These are phyloP conservation scores for Macrotis lagotis DNA, from an alignment of 2,113 vertebrate species.

Conservation along the genomic window DNA sequence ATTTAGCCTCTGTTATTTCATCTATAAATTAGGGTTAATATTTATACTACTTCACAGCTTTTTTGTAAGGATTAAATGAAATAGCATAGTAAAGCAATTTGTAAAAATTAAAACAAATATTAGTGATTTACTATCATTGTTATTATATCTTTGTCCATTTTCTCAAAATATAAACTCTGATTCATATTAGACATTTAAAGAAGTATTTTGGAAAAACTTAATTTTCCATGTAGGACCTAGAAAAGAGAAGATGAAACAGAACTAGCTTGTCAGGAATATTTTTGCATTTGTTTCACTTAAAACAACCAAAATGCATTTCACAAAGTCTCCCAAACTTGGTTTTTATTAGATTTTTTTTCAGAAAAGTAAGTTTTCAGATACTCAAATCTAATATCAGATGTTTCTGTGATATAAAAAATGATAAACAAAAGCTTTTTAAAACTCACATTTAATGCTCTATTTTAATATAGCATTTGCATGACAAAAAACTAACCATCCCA, in stretches of 20 bases:
- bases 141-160: neutral
- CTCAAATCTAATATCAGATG: neutral
- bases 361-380: neutral
- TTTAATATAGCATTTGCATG: neutral
- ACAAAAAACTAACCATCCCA: neutral
- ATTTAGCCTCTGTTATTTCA: neutral
- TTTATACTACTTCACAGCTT: neutral
- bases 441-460: neutral
- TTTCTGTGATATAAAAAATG: neutral
- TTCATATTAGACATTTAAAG: neutral
- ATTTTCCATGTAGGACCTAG: constrained; percentile 22
- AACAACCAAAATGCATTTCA: constrained; percentile 28
- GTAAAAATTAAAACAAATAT: neutral
- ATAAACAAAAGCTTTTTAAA: neutral
- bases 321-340: neutral
- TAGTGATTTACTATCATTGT: neutral
- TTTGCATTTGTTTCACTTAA: constrained; percentile 22
- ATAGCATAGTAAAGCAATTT: neutral
- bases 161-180: constrained; percentile 9
- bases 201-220: constrained; percentile 16
- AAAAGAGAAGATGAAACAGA: constrained; percentile 4
- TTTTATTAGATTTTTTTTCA: neutral
- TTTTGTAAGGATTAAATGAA: neutral
- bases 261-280: constrained; percentile 4
- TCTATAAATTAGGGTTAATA: neutral